Evolutionary conservation across 2,888 invertebrate genomes (phyloP).

Genomic region (Escarpia spicata): DNA sequence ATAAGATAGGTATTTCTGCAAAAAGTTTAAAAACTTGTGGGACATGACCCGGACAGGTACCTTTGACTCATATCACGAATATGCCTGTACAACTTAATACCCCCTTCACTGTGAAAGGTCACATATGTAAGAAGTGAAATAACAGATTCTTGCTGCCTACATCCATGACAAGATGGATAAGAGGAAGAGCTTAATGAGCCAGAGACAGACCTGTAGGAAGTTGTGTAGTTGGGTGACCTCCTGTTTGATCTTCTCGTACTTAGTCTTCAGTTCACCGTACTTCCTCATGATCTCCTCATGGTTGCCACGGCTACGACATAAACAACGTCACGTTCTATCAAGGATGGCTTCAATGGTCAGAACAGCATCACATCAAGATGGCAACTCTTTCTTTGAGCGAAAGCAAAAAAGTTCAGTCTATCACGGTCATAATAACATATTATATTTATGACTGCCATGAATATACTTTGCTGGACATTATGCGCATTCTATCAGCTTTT

Average conservation of each 20-base stretch:
- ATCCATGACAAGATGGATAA: neutral
- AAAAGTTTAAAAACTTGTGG: too few species aligned
- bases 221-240: conserved; percentile 46
- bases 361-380: neutral
- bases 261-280: conserved; percentile 54
- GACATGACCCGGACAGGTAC: too few species aligned
- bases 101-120: too few species aligned
- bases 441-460: neutral
- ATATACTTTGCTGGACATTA: neutral
- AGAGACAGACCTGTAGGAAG: conserved; percentile 48
- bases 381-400: neutral
- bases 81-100: too few species aligned
- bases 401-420: neutral
- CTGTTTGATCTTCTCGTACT: conserved; percentile 48
- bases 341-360: neutral
- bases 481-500: neutral
- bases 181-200: conserved; percentile 25
- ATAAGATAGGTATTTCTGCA: too few species aligned
- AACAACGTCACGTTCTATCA: neutral
- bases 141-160: neutral
- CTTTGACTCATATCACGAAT: too few species aligned
- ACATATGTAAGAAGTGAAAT: too few species aligned
- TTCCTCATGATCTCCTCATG: conserved; percentile 55
- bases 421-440: neutral
- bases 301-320: conserved; percentile 54